Evolutionary conservation across 2,888 invertebrate species (phyloP).

Genomic region (Chymomyza caudatula): DNA sequence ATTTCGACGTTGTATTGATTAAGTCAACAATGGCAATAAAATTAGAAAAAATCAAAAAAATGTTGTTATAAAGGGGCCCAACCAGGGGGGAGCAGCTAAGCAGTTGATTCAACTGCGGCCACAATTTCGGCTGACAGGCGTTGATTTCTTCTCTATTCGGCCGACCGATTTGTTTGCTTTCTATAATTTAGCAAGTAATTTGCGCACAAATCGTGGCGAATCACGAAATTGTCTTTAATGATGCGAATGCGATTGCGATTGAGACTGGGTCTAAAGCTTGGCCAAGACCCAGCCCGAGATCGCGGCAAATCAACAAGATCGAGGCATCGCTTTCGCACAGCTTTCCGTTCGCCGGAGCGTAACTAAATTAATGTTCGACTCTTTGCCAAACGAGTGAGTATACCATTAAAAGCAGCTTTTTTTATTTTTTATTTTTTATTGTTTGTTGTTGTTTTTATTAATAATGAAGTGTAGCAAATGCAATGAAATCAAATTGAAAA

Average conservation of each 20-base stretch:
- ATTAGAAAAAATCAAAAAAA: not conserved
- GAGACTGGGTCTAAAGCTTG: not conserved
- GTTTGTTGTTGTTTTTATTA: not conserved
- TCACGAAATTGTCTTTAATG: conserved; percentile 72
- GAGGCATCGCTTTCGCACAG: conserved; percentile 24
- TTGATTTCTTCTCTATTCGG: conserved; percentile 68
- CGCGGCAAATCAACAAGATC: not conserved
- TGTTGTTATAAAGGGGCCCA: conserved; percentile 4
- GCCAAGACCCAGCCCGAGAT: not conserved
- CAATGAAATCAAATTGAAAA: conserved; percentile 28
- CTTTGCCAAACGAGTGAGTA: conserved; percentile 4
- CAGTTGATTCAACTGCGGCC: not conserved
- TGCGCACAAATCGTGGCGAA: conserved; percentile 59
- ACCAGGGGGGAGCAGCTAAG: conserved; percentile 14
- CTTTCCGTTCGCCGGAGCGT: conserved; percentile 55
- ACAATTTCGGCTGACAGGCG: conserved; percentile 53
- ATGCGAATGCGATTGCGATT: conserved; percentile 34
- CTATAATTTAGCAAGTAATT: conserved; percentile 71
- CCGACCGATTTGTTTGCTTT: conserved; percentile 63
- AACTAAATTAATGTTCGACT: conserved; percentile 63
- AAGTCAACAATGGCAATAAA: conserved; percentile 60
- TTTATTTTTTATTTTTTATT: not conserved
- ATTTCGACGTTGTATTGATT: conserved; percentile 56
- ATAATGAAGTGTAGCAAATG: conserved; percentile 9
- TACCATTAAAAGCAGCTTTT: conserved; percentile 26